Conservation (phyloP, 2,888 invertebrate genomes). For the Netelia melanura region DNA sequence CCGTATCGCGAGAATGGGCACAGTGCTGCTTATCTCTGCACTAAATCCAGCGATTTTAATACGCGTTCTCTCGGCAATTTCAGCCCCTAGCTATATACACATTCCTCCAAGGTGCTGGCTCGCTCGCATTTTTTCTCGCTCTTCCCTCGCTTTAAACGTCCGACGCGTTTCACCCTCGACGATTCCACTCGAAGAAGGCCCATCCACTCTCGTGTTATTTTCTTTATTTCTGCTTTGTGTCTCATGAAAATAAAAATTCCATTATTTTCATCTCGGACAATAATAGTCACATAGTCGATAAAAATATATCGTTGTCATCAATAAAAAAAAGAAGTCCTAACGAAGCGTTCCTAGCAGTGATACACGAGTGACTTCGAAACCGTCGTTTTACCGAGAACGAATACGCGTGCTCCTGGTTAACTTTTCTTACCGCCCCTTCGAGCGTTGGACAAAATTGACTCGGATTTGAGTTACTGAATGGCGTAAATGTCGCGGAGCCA, state of each 20-base stretch:
- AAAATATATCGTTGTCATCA: slow-evolving; percentile 13
- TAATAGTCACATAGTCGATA: not conserved
- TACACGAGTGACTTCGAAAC: slow-evolving; percentile 30
- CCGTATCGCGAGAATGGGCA: slow-evolving; percentile 62
- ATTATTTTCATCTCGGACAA: slow-evolving; percentile 77
- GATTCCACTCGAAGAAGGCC: slow-evolving; percentile 52
- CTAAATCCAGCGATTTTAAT: slow-evolving; percentile 87
- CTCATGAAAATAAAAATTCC: slow-evolving; percentile 84
- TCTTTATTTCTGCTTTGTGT: slow-evolving; percentile 80
- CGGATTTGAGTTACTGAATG: slow-evolving; percentile 83
- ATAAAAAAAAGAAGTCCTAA: slow-evolving; percentile 68
- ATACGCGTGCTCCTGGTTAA: slow-evolving; percentile 71
- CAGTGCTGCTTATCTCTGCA: slow-evolving; percentile 86
- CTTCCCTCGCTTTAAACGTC: slow-evolving; percentile 43
- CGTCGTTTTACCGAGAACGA: slow-evolving; percentile 2
- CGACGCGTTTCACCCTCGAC: slow-evolving; percentile 60
- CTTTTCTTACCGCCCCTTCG: slow-evolving; percentile 75
- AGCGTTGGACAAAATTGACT: slow-evolving; percentile 80
- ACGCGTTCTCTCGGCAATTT: slow-evolving; percentile 86
- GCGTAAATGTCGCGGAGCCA: slow-evolving; percentile 69
- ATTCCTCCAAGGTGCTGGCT: slow-evolving; percentile 75
- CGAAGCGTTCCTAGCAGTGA: slow-evolving; percentile 73
- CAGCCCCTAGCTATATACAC: slow-evolving; percentile 78
- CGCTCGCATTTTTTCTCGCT: slow-evolving; percentile 64
- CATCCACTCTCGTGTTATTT: slow-evolving; percentile 55